A percentile compares a stretch with the other conserved stretches of the same genome.
Evolutionary conservation across 1,140 invertebrate species (phyloP).

Genomic region (Protaetia brevitarsis): DNA sequence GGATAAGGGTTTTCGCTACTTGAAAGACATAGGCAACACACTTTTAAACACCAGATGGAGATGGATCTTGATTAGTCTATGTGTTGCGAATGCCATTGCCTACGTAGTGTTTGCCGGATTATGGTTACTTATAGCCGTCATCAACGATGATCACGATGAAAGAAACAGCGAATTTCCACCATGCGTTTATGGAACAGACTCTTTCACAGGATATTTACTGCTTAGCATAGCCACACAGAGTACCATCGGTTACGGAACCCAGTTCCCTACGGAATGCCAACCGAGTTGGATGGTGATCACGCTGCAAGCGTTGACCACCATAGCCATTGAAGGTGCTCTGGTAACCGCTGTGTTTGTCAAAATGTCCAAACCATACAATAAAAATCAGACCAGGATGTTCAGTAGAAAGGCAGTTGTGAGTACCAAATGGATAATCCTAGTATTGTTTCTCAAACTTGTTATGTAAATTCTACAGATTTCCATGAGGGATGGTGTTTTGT

Average conservation of each 20-base stretch:
- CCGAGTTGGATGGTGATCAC: conserved; percentile 38
- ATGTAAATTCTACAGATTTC: conserved; percentile 35
- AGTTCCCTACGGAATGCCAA: conserved; percentile 39
- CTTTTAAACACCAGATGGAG: conserved; percentile 61
- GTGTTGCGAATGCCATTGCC: conserved; percentile 36
- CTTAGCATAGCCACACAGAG: conserved; percentile 41
- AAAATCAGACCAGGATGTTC: conserved; percentile 32
- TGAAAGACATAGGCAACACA: conserved; percentile 60
- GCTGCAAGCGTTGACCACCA: conserved; percentile 36
- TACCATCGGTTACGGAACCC: conserved; percentile 40
- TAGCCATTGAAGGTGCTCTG: conserved; percentile 40
- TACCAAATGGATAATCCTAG: background rate
- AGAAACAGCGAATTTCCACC: conserved; percentile 21
- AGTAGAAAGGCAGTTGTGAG: conserved; percentile 42
- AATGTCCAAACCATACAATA: conserved; percentile 38
- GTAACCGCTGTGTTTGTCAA: conserved; percentile 42
- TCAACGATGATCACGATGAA: conserved; percentile 37
- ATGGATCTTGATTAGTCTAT: conserved; percentile 56
- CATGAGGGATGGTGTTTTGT: conserved; percentile 37
- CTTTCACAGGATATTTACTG: conserved; percentile 37
- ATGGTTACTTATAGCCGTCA: conserved; percentile 37
- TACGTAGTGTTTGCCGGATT: conserved; percentile 37
- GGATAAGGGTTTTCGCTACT: conserved; percentile 49
- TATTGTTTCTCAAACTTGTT: background rate
- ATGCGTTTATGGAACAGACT: conserved; percentile 20